Base-by-base conservation (phyloP, 2,797 vertebrate species). In the Chrosomus eos region DNA sequence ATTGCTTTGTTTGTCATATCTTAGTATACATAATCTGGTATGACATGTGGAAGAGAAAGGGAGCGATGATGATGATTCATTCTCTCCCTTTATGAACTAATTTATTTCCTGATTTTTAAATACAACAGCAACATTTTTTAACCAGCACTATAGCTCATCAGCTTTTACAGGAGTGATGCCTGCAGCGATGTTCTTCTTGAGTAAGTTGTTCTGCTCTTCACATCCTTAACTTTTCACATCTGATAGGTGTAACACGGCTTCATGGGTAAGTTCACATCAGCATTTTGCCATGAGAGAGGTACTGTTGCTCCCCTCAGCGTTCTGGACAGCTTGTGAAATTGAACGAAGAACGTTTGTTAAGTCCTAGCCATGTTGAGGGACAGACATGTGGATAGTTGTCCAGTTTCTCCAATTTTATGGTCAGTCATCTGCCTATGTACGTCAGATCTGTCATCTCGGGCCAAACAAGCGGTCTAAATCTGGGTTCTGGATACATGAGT, bases 391-490 rank as follows among this genome's bases (percentile, higher is more conserved):
- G 14, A 68, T 53, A 11, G 36, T 82, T 70, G 13, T 55, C 71
- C 31, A 55, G 58, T 45, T 71, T 43, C 45, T 89, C 60, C 84
- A 75, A 28, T 90, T 92, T 91, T 81, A 73, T 89, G 88, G 86
- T 19, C 28, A n/a, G 86, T 90, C 88, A 87, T 86, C 84, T 90
- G 89, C 73, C 81, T 78, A 85, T 84, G 85, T 85, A 85, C 51
- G 71, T 90, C 6, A 74, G 88, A 87, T 90, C 87, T 88, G 88
- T 89, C 88, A 93, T 93, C 92, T 93, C 87, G 75, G 87, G 86
- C 81, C 88, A 89, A 90, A 91, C 88, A 89, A 82, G 91, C 90
- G 85, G 89, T 90, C 89, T 87, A 89, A 92, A 93, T 92, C 14
- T 7, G 87, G 90, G 88, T 87, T 90, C 90, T 93, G 91, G 91